Percentiles rank a stretch among this genome's conserved stretches.
Evolutionary conservation across 2,888 invertebrate genomes (phyloP).

Genomic region (Ornithoptera priamus): DNA sequence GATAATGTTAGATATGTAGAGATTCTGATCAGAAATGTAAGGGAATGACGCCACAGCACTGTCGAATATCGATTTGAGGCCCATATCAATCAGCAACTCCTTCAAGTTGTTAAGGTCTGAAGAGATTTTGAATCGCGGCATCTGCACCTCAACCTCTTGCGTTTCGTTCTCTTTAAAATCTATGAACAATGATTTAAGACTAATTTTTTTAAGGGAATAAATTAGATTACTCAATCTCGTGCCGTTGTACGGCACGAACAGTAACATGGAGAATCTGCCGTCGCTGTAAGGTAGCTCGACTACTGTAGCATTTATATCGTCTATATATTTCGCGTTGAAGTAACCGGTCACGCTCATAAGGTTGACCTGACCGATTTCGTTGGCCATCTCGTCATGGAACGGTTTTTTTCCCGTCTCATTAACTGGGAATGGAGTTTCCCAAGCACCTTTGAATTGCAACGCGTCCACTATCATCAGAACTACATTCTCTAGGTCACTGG

Average conservation of each 20-base stretch:
- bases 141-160: constrained; percentile 72
- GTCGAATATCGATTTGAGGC: constrained; percentile 59
- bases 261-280: constrained; percentile 80
- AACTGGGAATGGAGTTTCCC: constrained; percentile 51
- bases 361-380: constrained; percentile 57
- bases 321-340: constrained; percentile 44
- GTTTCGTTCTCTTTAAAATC: constrained; percentile 55
- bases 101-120: constrained; percentile 72
- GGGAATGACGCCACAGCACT: constrained; percentile 47
- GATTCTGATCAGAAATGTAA: constrained; percentile 46
- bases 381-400: constrained; percentile 54
- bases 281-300: constrained; percentile 63
- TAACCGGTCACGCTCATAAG: constrained; percentile 50
- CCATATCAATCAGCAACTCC: constrained; percentile 66
- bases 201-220: constrained; percentile 65
- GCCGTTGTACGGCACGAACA: constrained; percentile 79
- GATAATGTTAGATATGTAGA: constrained; percentile 57
- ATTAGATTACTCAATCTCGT: constrained; percentile 66
- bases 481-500: constrained; percentile 51
- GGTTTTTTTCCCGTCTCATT: constrained; percentile 50
- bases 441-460: constrained; percentile 62
- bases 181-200: constrained; percentile 68
- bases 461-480: constrained; percentile 57
- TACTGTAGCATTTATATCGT: constrained; percentile 48
- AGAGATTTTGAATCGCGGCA: constrained; percentile 81